A percentile compares a stretch with the other conserved stretches of the same genome.
Evolutionary conservation across 2,888 invertebrate species (phyloP).

Genomic region (Sinopyrophorus schimmeli): DNA sequence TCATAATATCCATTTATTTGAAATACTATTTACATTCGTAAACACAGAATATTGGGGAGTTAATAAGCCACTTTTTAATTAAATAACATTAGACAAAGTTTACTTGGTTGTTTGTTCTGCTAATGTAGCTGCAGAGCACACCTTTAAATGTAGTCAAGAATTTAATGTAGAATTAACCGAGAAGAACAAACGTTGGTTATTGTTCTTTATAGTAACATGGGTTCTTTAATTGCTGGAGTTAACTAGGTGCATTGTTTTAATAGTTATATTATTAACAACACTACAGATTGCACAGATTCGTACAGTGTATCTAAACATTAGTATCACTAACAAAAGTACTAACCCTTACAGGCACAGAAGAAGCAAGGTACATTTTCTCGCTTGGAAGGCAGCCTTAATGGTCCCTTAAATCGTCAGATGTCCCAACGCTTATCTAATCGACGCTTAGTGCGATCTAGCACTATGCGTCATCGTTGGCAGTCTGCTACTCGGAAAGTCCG

Average conservation of each 20-base stretch:
- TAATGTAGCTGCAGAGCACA: too few species aligned
- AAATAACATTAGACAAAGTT: too few species aligned
- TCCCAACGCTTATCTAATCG: constrained; percentile 66
- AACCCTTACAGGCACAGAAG: constrained; percentile 58
- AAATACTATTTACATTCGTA: too few species aligned
- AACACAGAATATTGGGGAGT: too few species aligned
- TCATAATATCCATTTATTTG: too few species aligned
- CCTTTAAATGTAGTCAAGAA: too few species aligned
- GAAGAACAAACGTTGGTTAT: too few species aligned
- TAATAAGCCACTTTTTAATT: too few species aligned
- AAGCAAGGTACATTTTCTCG: constrained; percentile 69
- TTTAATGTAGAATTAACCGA: too few species aligned
- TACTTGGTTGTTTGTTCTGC: too few species aligned
- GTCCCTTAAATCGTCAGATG: constrained; percentile 65
- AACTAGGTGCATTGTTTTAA: not conserved
- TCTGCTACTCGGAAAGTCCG: constrained; percentile 74
- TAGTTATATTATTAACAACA: constrained; percentile 18
- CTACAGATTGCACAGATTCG: not conserved
- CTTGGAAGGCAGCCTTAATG: constrained; percentile 67
- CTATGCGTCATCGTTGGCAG: constrained; percentile 65
- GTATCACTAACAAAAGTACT: constrained; percentile 17
- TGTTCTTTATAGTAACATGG: too few species aligned
- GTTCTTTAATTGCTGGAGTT: too few species aligned
- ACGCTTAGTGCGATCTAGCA: constrained; percentile 51
- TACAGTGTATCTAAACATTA: constrained; percentile 1